Percentiles rank a stretch among this genome's conserved stretches.
phyloP scores from a whole-genome alignment of 2,113 vertebrate species.

The Sinosuthora webbiana region DNA sequence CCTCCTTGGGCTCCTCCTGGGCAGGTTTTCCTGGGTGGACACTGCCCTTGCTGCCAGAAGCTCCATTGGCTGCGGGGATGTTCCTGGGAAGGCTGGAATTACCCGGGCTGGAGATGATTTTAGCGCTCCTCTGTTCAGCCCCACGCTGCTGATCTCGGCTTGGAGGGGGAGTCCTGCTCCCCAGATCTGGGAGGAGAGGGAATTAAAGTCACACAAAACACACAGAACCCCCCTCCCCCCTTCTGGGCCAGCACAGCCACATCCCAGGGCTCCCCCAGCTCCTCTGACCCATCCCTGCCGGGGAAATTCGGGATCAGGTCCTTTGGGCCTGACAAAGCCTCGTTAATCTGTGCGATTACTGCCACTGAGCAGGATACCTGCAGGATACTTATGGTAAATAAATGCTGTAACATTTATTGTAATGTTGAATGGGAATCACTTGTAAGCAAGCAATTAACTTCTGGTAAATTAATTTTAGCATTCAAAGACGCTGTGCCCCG shows the following conservation, averaged over 20 bases:
- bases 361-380: background rate
- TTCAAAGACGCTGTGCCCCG: background rate
- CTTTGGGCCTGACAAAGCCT: background rate
- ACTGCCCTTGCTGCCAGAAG: background rate
- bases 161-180: background rate
- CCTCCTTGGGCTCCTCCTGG: background rate
- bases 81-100: constrained; percentile 48
- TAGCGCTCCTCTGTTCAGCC: background rate
- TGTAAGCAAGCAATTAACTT: background rate
- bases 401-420: background rate
- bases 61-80: background rate
- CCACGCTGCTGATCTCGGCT: background rate
- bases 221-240: fast-evolving
- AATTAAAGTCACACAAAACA: fast-evolving
- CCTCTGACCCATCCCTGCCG: background rate
- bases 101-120: background rate
- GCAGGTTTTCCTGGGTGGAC: background rate
- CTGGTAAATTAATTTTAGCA: background rate
- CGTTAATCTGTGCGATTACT: no score
- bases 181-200: constrained; percentile 61
- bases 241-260: no score
- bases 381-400: background rate
- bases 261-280: fast-evolving
- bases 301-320: no score
- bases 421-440: background rate